These are phyloP conservation scores for Chrysomela aeneicollis DNA, from an alignment of 2,888 invertebrate species.

Conservation along the genomic window DNA sequence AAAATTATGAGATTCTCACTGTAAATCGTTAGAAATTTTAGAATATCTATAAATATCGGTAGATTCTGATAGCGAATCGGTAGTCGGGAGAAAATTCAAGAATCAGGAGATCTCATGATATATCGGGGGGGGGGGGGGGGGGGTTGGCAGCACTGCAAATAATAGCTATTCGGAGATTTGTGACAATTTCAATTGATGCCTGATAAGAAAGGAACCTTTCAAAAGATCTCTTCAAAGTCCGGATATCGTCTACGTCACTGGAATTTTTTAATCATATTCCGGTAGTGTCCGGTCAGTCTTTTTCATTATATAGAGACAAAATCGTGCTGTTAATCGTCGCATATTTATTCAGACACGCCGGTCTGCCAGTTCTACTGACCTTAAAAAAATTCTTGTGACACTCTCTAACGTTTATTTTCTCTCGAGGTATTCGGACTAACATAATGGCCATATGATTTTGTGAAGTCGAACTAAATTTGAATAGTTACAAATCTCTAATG, in stretches of 20 bases:
- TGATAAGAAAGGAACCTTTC: too few relatives aligned
- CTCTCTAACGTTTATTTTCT: constrained; percentile 24
- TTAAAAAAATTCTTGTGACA: constrained; percentile 37
- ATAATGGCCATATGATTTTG: constrained; percentile 10
- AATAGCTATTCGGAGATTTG: too few relatives aligned
- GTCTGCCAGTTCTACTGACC: constrained; percentile 45
- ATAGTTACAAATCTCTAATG: not conserved
- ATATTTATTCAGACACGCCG: constrained; percentile 41
- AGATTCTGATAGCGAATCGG: too few relatives aligned
- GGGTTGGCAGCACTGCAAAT: too few relatives aligned
- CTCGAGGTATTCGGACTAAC: constrained; percentile 15
- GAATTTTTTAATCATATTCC: constrained; percentile 35
- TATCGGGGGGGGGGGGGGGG: too few relatives aligned
- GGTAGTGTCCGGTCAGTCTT: constrained; percentile 27
- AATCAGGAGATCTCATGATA: too few relatives aligned
- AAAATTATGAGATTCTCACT: too few relatives aligned
- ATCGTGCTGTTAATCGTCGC: constrained; percentile 37
- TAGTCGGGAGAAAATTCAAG: too few relatives aligned
- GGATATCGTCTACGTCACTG: constrained; percentile 3
- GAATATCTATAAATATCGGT: too few relatives aligned
- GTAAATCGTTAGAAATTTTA: too few relatives aligned
- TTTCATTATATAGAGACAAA: constrained; percentile 33
- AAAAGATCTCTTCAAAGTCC: too few relatives aligned
- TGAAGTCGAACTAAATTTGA: not conserved
- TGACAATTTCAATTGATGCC: too few relatives aligned